Evolutionary conservation across 1,140 invertebrate genomes (phyloP), one percentile per base, ranked within the genome.

Genomic region (Diabrotica undecimpunctata): DNA sequence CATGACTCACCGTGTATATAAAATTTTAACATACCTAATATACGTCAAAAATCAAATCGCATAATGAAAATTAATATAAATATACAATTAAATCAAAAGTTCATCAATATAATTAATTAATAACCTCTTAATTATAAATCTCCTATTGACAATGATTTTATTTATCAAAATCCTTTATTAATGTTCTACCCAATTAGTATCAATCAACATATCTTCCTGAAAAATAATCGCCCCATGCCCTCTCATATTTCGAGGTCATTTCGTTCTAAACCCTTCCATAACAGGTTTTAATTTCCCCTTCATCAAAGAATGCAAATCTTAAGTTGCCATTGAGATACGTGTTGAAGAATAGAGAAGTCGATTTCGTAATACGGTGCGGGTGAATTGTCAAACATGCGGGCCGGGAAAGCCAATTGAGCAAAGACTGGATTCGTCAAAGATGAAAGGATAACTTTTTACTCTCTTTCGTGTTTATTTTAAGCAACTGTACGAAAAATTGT

Each of bases 241-340:
- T 46, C 41, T 8, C n/a, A 46, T 10, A 46, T 46, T 46, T 46
- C 41, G 41, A n/a, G 41, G 41, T 46, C 41, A 46, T 46, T 46
- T 46, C 41, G 6, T n/a, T 46, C 41, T 46, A n/a, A 46, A 8
- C 41, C 41, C 41, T 46, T 46, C 41, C n/a, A 46, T 46, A 46
- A 46, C 41, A 46, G 41, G 41, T 46, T 46, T 46, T 46, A 46
- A 46, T 46, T 46, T 46, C 41, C 41, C 41, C 41, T 46, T 46
- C 41, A 46, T 46, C 41, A 46, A 46, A 46, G 41, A 46, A 46
- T 46, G 41, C 41, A n/a, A 46, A 46, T 46, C 41, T 46, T 46
- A 46, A 46, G 41, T 46, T 46, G 41, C 41, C 41, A 46, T 46
- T 46, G 41, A 46, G 41, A 46, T 46, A 46, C 41, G 41, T 46